Base-by-base conservation (phyloP, 1,140 invertebrate genomes). In the Batillaria attramentaria region DNA sequence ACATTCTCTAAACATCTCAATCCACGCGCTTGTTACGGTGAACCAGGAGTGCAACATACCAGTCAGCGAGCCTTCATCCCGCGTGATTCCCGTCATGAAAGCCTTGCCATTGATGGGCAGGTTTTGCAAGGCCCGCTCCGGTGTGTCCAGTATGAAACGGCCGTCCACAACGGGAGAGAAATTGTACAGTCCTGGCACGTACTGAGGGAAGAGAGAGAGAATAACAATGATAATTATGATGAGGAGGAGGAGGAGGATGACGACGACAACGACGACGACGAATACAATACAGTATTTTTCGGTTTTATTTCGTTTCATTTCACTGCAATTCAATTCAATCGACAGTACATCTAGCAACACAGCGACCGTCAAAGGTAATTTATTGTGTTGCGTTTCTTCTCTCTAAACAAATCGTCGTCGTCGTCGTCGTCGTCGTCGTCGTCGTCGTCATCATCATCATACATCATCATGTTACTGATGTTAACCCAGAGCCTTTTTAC, bases 111-210 rank as follows among this genome's bases (percentile, higher is more conserved):
- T 86, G 1, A 86, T 24, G 28, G 39, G n/a, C n/a, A 79, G 68
- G 8, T 39, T 46, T 8, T 33, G 24, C 33, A 80, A 65, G 2
- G 68, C 65, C 28, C 73, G 57, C 35, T 79, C 75, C 6, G 84
- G 82, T 3, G 65, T 20, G 28, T 69, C 81, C n/a, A 76, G 42
- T 28, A 85, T 54, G 4, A 69, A 76, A 24, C 78, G 39, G 60
- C 24, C 79, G 37, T 84, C 85, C 41, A 86, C 76, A 8, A 83
- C 75, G 3, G 85, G 82, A n/a, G 85, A 81, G 73, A 83, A 83
- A 37, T 81, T 81, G 57, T 80, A 81, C 33, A 82, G 77, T 5
- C 76, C 78, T 4, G 80, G 73, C 20, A 54, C 77, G 46, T 78
- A 72, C 84, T 85, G 50, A 0, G 76, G 76, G 65, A 54, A 39